Evolutionary conservation across 37 sponge, comb jelly and placozoan species (phyloP).

Genomic region (Oopsacas minuta): DNA sequence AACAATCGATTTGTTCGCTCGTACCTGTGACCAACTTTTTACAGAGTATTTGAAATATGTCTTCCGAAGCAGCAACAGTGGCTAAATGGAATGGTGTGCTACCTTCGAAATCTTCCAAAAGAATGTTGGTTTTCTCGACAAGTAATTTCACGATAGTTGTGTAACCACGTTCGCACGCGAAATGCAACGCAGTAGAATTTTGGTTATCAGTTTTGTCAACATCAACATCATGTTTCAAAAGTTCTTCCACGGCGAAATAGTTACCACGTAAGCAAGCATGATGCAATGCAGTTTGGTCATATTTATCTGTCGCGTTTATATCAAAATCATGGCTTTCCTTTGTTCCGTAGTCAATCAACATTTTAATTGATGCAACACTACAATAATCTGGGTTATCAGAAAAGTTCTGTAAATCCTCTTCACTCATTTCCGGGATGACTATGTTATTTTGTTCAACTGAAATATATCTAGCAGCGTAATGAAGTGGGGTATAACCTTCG

Average conservation of each 20-base stretch:
- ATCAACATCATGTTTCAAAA: not conserved
- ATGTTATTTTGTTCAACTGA: not conserved
- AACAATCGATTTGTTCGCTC: not conserved
- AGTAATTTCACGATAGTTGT: not conserved
- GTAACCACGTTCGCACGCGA: not conserved
- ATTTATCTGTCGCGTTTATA: not conserved
- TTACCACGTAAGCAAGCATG: constrained; percentile 1
- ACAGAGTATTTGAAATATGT: not conserved
- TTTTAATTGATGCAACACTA: not conserved
- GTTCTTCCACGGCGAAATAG: not conserved
- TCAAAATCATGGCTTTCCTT: not conserved
- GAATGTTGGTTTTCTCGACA: not conserved
- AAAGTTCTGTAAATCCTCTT: not conserved
- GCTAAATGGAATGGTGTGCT: constrained; percentile 3
- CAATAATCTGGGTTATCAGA: not conserved
- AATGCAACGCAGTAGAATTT: not conserved
- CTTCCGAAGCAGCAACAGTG: not conserved
- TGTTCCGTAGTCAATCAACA: not conserved
- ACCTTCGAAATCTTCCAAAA: not conserved
- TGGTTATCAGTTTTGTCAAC: not conserved
- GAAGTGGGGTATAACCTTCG: not conserved
- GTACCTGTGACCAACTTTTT: not conserved
- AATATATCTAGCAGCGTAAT: constrained; percentile 8
- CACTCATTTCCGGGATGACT: not conserved
- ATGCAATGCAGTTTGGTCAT: not conserved